phyloP scores from a whole-genome alignment of 2,113 vertebrate species.

The Morone chrysops region DNA sequence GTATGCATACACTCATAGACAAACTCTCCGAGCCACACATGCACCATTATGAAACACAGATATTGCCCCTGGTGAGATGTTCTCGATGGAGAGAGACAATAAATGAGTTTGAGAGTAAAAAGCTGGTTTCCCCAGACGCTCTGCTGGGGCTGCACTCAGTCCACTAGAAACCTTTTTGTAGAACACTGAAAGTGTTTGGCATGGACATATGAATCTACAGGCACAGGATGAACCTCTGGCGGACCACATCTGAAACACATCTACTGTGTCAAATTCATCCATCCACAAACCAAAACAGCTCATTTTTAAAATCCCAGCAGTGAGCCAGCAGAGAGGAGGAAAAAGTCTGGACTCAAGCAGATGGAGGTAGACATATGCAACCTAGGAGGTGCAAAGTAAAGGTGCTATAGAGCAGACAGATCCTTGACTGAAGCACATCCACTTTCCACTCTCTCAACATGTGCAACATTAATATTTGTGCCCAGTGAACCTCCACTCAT shows the following conservation, averaged over 20 bases:
- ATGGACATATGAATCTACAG: not conserved
- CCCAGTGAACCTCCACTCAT: not conserved
- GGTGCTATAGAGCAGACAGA: not conserved
- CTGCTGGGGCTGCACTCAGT: constrained; percentile 21
- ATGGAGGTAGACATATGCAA: constrained; percentile 28
- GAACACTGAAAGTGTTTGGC: not conserved
- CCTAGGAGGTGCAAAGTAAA: constrained; percentile 21
- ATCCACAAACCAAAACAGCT: not conserved
- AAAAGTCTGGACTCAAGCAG: not conserved
- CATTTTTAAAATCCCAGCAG: not conserved
- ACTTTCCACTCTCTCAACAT: constrained; percentile 12
- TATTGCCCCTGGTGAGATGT: constrained; percentile 11
- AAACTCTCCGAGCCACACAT: not conserved
- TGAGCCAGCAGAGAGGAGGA: not conserved
- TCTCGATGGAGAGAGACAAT: constrained; percentile 24
- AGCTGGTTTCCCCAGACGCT: constrained; percentile 35
- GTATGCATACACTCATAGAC: not conserved
- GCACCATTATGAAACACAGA: constrained; percentile 27
- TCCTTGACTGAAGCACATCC: not conserved
- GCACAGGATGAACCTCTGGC: not conserved
- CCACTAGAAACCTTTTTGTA: constrained; percentile 13
- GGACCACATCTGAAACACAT: constrained; percentile 2
- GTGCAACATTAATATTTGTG: not conserved
- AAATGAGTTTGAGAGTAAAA: constrained; percentile 44
- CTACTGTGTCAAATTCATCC: not conserved